These are phyloP conservation scores for Ectemnius cavifrons DNA, from an alignment of 2,888 invertebrate genomes.

Conservation along the genomic window DNA sequence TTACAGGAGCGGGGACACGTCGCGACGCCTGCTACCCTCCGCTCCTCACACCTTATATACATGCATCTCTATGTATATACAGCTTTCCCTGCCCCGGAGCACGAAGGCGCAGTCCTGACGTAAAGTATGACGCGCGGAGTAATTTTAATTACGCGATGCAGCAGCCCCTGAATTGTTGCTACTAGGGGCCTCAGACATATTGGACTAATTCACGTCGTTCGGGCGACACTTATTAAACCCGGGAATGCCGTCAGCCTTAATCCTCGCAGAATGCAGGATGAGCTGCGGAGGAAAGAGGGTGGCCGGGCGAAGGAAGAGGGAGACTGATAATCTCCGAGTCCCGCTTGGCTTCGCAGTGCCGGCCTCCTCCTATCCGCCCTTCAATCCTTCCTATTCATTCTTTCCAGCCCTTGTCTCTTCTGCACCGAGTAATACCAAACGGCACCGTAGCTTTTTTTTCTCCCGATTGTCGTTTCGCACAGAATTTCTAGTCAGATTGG, in stretches of 20 bases:
- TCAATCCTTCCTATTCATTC: conserved; percentile 23
- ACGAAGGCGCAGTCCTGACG: conserved; percentile 43
- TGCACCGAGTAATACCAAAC: no score
- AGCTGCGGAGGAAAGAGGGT: conserved; percentile 27
- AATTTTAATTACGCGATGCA: conserved; percentile 74
- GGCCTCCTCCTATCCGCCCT: neutral
- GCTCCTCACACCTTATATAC: conserved; percentile 1
- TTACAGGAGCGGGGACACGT: conserved; percentile 35
- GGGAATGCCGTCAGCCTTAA: conserved; percentile 71
- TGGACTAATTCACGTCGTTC: conserved; percentile 75
- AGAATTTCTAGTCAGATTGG: no score
- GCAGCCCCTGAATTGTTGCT: conserved; percentile 70
- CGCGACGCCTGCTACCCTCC: conserved; percentile 26
- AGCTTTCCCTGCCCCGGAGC: conserved; percentile 15
- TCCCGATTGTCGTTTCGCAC: no score
- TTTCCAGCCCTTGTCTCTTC: neutral
- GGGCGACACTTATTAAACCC: conserved; percentile 74
- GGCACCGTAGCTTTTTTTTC: no score
- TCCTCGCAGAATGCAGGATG: conserved; percentile 63
- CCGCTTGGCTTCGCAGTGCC: conserved; percentile 32
- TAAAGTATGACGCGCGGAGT: conserved; percentile 72
- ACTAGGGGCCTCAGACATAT: conserved; percentile 68
- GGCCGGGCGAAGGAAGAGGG: conserved; percentile 15
- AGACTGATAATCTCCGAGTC: conserved; percentile 42
- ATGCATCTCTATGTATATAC: no score